Evolutionary conservation across 2,888 invertebrate species (phyloP), one percentile per base, ranked within the genome.

Genomic region (Mesorhabditis sp.): DNA sequence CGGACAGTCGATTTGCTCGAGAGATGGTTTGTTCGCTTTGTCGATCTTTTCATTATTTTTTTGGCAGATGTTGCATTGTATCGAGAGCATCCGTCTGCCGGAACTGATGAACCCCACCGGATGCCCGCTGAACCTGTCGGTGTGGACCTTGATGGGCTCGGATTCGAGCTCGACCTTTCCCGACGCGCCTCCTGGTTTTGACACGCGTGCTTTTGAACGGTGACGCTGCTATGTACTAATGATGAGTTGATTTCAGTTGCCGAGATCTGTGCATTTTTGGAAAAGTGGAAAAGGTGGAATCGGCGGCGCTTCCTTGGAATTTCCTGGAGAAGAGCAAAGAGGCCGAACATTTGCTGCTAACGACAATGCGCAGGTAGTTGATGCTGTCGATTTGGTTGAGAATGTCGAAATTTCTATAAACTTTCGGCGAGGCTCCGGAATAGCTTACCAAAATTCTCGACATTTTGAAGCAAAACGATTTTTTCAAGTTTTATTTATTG

Each of bases 101-200:
- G n/a, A 42, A 4, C 61, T 71, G 13, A 13, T 69, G 7, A 45
- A 65, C 15, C 66, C 66, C 4, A 7, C 5, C 43, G 44, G 13
- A 3, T 71, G 71, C 50, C 71, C 71, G 45, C 15, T 66, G 4
- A 63, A 71, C 4, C 13, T 72, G 42, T 69, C 44, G n/a, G 63
- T 72, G 15, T 72, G 69, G 72, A 45, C 63, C 41, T 10, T 4
- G 69, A 69, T 15, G 69, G 28, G 28, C 28, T 61, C 6, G 69
- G 65, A 10, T 42, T 28, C 4, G 42, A 45, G 15, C 7, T 45
- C 4, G 7, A 15, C 4, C 50, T 5, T 50, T 50, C 58, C 58
- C n/a, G 58, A 50, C 5, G n/a, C 42, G 4, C 72, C 72, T 3
- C 7, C 45, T 13, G 72, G 72, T 1, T 67, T 72, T 43, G 72